phyloP scores from a whole-genome alignment of 2,113 vertebrate genomes.

The Python bivittatus region DNA sequence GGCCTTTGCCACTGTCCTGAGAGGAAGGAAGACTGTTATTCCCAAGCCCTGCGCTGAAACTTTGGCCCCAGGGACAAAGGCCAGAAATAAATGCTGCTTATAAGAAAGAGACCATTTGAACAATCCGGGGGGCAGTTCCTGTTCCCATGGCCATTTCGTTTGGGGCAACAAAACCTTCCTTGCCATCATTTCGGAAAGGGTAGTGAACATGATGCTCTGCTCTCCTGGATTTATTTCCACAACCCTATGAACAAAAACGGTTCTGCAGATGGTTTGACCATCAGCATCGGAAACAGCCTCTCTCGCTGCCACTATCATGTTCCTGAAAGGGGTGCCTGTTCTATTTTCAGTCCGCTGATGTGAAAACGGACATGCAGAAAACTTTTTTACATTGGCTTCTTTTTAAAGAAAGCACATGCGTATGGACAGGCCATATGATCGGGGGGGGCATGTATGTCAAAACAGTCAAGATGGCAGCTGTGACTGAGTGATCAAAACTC shows the following conservation, averaged over 20 bases:
- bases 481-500: background rate
- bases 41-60: too few relatives aligned
- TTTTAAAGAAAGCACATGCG: background rate
- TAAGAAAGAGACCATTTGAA: background rate
- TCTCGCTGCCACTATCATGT: background rate
- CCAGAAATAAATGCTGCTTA: background rate
- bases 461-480: background rate
- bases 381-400: background rate
- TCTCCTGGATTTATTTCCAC: background rate
- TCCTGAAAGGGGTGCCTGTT: background rate
- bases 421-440: background rate
- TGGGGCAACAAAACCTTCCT: background rate
- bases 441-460: background rate
- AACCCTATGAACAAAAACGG: background rate
- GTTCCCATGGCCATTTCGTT: too few relatives aligned
- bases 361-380: background rate
- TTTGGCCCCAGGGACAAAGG: background rate
- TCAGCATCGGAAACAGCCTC: background rate
- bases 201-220: background rate
- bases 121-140: too few relatives aligned
- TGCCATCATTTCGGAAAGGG: background rate
- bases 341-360: background rate
- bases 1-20: too few relatives aligned
- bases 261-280: background rate
- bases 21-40: background rate